phyloP scores from a whole-genome alignment of 2,888 invertebrate genomes.

The Drosophila kambysellisi region DNA sequence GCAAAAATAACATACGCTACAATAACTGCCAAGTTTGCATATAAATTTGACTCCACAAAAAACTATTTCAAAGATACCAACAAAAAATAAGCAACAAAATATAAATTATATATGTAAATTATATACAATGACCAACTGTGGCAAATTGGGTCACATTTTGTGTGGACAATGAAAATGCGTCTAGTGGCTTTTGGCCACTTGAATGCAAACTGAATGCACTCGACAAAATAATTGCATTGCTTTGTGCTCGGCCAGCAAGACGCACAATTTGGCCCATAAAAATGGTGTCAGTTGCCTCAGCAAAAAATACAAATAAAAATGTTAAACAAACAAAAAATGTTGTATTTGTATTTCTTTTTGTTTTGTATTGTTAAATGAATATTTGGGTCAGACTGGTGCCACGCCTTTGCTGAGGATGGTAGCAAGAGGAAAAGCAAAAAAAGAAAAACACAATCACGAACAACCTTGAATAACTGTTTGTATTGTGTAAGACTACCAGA shows the following conservation, averaged over 20 bases:
- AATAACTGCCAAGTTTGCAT: conserved; percentile 41
- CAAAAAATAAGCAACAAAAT: conserved; percentile 11
- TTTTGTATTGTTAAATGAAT: conserved; percentile 43
- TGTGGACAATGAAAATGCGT: conserved; percentile 55
- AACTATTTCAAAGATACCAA: conserved; percentile 30
- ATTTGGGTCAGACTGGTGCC: conserved; percentile 63
- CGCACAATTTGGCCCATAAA: conserved; percentile 47
- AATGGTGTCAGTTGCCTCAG: conserved; percentile 55
- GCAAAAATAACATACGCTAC: conserved; percentile 5
- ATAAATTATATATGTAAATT: conserved; percentile 15
- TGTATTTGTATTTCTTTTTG: conserved; percentile 14
- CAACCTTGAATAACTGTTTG: conserved; percentile 48
- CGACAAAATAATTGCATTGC: conserved; percentile 51
- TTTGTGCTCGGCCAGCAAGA: conserved; percentile 27
- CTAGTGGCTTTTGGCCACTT: conserved; percentile 30
- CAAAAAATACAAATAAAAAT: conserved; percentile 26
- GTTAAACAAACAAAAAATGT: conserved; percentile 26
- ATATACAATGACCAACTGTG: conserved; percentile 23
- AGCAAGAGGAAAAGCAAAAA: neutral
- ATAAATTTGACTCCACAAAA: conserved; percentile 16
- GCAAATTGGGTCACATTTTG: conserved; percentile 64
- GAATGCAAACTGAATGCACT: conserved; percentile 31
- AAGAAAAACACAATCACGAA: conserved; percentile 31
- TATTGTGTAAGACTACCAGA: conserved; percentile 54
- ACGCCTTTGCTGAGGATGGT: conserved; percentile 38